A percentile compares a stretch with the other conserved stretches of the same genome.
Evolutionary conservation across 2,797 vertebrate genomes (phyloP).

Genomic region (Pseudochirops corinnae): DNA sequence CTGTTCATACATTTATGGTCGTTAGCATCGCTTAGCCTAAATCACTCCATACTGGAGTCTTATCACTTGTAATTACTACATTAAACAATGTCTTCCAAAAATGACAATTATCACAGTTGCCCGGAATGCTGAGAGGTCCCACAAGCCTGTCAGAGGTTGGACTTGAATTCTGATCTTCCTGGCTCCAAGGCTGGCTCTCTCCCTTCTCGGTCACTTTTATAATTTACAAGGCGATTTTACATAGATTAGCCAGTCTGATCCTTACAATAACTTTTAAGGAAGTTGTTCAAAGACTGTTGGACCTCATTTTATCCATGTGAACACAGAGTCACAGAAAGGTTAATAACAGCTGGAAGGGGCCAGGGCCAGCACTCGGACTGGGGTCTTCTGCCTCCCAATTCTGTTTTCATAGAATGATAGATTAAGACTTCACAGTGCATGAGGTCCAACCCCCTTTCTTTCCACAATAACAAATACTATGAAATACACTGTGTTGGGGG

Average conservation of each 20-base stretch:
- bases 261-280: background rate
- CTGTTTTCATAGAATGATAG: background rate
- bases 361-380: background rate
- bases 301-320: background rate
- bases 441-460: background rate
- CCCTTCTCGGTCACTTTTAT: background rate
- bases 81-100: background rate
- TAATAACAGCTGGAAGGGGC: background rate
- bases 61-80: background rate
- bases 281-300: background rate
- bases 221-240: background rate
- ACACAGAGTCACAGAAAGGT: background rate
- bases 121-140: background rate
- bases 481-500: background rate
- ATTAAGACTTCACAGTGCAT: background rate
- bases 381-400: background rate
- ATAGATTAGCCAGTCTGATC: background rate
- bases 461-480: background rate
- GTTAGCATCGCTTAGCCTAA: background rate
- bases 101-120: background rate
- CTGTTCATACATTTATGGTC: background rate
- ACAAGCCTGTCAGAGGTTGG: background rate
- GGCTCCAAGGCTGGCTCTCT: background rate
- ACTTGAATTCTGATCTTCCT: background rate
- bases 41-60: background rate